phyloP scores from a whole-genome alignment of 2,888 invertebrate species.

The Ernsta delagoae region DNA sequence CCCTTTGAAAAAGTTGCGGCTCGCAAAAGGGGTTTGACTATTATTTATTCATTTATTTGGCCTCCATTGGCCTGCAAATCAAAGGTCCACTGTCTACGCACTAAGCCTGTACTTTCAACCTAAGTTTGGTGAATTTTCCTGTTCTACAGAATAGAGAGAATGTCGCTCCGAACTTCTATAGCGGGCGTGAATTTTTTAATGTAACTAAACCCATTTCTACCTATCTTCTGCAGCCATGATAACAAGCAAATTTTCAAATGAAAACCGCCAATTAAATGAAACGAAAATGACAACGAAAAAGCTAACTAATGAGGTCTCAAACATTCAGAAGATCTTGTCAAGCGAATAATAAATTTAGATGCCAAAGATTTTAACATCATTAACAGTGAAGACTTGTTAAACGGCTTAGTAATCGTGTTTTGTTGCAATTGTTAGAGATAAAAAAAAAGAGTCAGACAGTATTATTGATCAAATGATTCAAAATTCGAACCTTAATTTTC shows the following conservation, averaged over 20 bases:
- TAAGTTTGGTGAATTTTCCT: too few species aligned
- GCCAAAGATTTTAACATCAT: neutral
- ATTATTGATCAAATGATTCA: neutral
- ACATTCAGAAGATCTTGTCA: neutral
- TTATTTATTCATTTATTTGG: too few species aligned
- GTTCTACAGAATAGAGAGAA: too few species aligned
- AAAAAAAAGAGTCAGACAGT: neutral
- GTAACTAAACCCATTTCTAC: too few species aligned
- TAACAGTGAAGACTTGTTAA: neutral
- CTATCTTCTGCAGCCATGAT: neutral
- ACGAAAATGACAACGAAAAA: neutral
- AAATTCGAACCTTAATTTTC: neutral
- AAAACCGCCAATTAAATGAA: neutral
- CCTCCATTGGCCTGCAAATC: neutral
- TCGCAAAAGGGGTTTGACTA: slow-evolving; percentile 2
- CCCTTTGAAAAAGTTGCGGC: slow-evolving; percentile 12
- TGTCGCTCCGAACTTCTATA: too few species aligned
- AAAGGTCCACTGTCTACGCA: neutral
- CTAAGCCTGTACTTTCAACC: neutral
- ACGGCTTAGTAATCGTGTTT: neutral
- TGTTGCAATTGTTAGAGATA: neutral
- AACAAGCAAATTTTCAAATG: neutral
- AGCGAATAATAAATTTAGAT: neutral
- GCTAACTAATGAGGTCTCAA: neutral
- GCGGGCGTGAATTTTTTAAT: too few species aligned